Conservation (phyloP, 2,113 vertebrate genomes). For the Centropus bengalensis region DNA sequence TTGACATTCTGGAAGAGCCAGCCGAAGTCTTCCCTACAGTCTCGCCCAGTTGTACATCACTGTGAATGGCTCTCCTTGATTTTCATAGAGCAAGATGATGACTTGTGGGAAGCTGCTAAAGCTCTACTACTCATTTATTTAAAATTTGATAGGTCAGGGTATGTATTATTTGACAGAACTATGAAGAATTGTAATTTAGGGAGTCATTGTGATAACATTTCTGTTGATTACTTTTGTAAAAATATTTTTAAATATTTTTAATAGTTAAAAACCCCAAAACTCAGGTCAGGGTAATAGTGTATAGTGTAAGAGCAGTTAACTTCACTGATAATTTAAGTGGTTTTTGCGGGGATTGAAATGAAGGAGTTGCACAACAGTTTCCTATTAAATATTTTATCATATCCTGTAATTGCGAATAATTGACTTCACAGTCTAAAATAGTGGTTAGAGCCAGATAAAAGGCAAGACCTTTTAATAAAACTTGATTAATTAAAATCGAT, state of each 20-base stretch:
- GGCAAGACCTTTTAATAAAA: neutral
- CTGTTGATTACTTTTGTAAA: neutral
- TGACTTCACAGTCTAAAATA: neutral
- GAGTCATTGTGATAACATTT: neutral
- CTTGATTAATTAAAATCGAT: neutral
- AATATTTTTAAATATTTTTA: neutral
- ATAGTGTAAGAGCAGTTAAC: neutral
- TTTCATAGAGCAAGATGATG: slow-evolving; percentile 95
- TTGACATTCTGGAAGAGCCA: slow-evolving; percentile 79
- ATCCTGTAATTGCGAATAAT: slow-evolving; percentile 15
- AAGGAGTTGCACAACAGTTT: neutral
- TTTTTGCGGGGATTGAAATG: neutral
- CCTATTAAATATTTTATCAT: neutral
- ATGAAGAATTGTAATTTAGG: neutral
- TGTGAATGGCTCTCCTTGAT: slow-evolving; percentile 87
- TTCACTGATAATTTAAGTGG: neutral
- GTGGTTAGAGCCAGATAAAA: neutral
- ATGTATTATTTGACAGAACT: neutral
- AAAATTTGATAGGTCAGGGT: slow-evolving; percentile 78
- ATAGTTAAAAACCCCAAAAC: neutral
- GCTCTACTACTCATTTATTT: slow-evolving; percentile 81
- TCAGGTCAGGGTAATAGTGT: neutral
- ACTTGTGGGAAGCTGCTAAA: slow-evolving; percentile 92
- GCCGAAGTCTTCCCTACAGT: neutral
- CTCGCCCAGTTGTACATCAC: slow-evolving; percentile 48